Percentiles rank a stretch among this genome's conserved stretches.
Evolutionary conservation across 2,888 invertebrate species (phyloP).

Genomic region (Scaptomyza reducta): DNA sequence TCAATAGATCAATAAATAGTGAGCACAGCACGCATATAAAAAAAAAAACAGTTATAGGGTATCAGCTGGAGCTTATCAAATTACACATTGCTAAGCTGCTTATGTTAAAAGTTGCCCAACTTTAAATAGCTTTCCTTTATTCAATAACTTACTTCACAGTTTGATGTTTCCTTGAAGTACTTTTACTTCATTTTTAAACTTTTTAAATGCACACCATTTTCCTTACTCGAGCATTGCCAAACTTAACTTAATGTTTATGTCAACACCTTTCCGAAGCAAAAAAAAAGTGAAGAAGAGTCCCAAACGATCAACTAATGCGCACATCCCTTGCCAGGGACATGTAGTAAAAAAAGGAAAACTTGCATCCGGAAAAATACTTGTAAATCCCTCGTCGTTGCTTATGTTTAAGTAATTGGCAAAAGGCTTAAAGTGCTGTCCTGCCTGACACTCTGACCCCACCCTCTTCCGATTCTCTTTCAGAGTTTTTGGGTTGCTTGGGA

Average conservation of each 20-base stretch:
- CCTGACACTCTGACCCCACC: constrained; percentile 12
- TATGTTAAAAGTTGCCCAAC: constrained; percentile 3
- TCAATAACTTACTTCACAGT: neutral
- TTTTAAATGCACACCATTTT: constrained; percentile 34
- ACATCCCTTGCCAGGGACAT: constrained; percentile 30
- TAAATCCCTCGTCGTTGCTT: constrained; percentile 70
- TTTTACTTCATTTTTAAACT: constrained; percentile 3
- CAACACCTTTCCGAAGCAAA: constrained; percentile 26
- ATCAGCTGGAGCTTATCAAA: constrained; percentile 16
- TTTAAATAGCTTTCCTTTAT: neutral
- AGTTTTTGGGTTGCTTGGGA: constrained; percentile 22
- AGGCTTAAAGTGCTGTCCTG: constrained; percentile 60
- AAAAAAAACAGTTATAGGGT: neutral
- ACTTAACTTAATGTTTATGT: constrained; percentile 50
- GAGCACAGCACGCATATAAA: neutral
- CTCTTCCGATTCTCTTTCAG: constrained; percentile 26
- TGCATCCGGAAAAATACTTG: constrained; percentile 59
- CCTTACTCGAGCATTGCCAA: constrained; percentile 14
- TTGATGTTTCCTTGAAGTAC: constrained; percentile 6
- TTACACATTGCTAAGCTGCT: constrained; percentile 15
- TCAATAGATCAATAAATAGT: neutral
- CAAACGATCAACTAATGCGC: constrained; percentile 48
- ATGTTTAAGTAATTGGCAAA: constrained; percentile 78
- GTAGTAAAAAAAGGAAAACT: constrained; percentile 17
- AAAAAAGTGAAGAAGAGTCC: constrained; percentile 22